These are phyloP conservation scores for Ictalurus furcatus DNA, from an alignment of 2,113 vertebrate species.

Conservation along the genomic window DNA sequence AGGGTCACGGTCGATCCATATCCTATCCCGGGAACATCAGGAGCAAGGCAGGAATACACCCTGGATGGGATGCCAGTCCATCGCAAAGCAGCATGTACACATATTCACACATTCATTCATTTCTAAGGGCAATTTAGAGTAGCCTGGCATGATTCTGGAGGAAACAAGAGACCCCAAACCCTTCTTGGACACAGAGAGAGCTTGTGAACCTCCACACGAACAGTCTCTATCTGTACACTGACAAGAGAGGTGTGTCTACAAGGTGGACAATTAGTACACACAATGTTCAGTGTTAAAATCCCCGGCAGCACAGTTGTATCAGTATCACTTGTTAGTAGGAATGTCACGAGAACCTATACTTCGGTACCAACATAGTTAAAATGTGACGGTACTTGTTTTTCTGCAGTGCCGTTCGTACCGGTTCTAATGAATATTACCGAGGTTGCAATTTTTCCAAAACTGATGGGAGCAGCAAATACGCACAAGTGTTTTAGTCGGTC, in stretches of 20 bases:
- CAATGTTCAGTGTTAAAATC: background rate
- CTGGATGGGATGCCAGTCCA: background rate
- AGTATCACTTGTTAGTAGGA: background rate
- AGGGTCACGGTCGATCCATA: background rate
- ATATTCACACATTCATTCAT: background rate
- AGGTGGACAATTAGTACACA: background rate
- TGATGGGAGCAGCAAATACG: too few species aligned
- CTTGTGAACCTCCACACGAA: background rate
- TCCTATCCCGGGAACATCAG: background rate
- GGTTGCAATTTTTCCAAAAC: too few species aligned
- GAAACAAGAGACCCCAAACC: background rate
- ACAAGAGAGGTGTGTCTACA: background rate
- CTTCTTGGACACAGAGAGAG: background rate
- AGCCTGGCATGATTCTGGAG: background rate
- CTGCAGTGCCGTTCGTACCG: too few species aligned
- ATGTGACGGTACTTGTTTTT: too few species aligned
- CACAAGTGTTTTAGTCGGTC: too few species aligned
- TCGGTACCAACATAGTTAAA: too few species aligned
- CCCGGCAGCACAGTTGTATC: background rate
- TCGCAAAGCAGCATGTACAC: background rate
- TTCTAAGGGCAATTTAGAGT: background rate
- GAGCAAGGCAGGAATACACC: background rate
- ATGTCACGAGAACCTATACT: too few species aligned
- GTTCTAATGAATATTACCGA: too few species aligned
- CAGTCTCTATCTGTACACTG: background rate